These are phyloP conservation scores for Lasiurus cinereus DNA, from an alignment of 2,113 vertebrate species.

Conservation along the genomic window DNA sequence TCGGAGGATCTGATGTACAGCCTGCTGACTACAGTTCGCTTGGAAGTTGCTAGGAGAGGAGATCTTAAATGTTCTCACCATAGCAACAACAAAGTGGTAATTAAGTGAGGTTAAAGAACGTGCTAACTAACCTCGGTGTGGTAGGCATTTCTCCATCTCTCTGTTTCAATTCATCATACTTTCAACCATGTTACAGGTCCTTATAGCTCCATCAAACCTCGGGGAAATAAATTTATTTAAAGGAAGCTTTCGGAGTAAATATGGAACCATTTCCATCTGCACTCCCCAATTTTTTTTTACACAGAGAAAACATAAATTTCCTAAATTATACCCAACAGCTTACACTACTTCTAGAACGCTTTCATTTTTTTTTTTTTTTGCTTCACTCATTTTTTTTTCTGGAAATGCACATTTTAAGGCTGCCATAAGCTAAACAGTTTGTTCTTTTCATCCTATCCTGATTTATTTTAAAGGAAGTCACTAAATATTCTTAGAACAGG, in stretches of 20 bases:
- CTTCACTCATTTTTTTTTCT: neutral
- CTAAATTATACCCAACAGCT: neutral
- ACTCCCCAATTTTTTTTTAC: neutral
- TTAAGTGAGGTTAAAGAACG: neutral
- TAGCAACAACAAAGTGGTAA: neutral
- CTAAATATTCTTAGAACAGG: conserved; percentile 19
- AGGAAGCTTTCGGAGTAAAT: neutral
- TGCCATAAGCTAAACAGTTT: neutral
- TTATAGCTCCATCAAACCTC: neutral
- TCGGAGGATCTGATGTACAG: neutral
- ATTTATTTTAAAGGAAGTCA: neutral
- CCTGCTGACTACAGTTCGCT: neutral
- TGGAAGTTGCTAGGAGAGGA: neutral
- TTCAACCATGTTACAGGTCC: neutral
- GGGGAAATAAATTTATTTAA: neutral
- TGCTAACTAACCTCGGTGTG: neutral
- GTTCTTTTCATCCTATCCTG: neutral
- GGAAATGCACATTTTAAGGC: neutral
- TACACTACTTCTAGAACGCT: neutral
- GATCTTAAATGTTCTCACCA: neutral
- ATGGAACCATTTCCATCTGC: neutral
- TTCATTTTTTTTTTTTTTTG: neutral
- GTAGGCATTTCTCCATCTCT: neutral
- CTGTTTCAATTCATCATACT: neutral
- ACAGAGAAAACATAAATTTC: neutral